Percentiles rank a stretch among this genome's conserved stretches.
These are phyloP conservation scores for Cheilinus undulatus DNA, from an alignment of 2,113 vertebrate genomes.

Conservation along the genomic window DNA sequence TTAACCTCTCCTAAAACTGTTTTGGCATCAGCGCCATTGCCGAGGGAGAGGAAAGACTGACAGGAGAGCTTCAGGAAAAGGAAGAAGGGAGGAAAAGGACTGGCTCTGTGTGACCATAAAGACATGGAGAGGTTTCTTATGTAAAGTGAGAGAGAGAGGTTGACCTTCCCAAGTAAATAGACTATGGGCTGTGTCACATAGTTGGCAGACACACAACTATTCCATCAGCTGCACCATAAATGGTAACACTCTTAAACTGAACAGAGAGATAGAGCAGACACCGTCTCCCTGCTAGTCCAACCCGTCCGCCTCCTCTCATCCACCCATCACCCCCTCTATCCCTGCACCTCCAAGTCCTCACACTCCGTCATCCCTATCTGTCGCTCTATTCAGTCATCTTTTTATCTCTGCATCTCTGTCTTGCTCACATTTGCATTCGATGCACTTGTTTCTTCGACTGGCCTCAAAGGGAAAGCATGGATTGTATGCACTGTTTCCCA, in stretches of 20 bases:
- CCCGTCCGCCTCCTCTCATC: slow-evolving; percentile 29
- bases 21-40: background rate
- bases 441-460: background rate
- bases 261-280: slow-evolving; percentile 68
- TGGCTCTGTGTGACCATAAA: slow-evolving; percentile 11
- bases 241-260: slow-evolving; percentile 75
- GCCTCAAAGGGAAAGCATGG: background rate
- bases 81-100: slow-evolving; percentile 8
- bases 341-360: slow-evolving; percentile 34
- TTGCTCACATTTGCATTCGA: slow-evolving; percentile 8
- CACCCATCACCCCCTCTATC: slow-evolving; percentile 23
- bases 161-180: slow-evolving; percentile 72
- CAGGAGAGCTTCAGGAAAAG: slow-evolving; percentile 13
- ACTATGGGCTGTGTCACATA: slow-evolving; percentile 69
- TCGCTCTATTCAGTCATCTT: slow-evolving; percentile 52
- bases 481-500: background rate
- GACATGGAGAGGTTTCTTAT: slow-evolving; percentile 43
- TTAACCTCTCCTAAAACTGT: slow-evolving; percentile 19
- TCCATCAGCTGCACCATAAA: slow-evolving; percentile 84
- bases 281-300: slow-evolving; percentile 31
- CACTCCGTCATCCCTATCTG: slow-evolving; percentile 39
- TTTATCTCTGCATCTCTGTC: slow-evolving; percentile 39
- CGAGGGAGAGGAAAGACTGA: slow-evolving; percentile 4
- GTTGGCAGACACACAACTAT: slow-evolving; percentile 77
- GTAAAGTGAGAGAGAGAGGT: slow-evolving; percentile 55